A percentile compares a stretch with the other conserved stretches of the same genome.
phyloP scores from a whole-genome alignment of 1,140 invertebrate species.

The Probaryconus sp. region DNA sequence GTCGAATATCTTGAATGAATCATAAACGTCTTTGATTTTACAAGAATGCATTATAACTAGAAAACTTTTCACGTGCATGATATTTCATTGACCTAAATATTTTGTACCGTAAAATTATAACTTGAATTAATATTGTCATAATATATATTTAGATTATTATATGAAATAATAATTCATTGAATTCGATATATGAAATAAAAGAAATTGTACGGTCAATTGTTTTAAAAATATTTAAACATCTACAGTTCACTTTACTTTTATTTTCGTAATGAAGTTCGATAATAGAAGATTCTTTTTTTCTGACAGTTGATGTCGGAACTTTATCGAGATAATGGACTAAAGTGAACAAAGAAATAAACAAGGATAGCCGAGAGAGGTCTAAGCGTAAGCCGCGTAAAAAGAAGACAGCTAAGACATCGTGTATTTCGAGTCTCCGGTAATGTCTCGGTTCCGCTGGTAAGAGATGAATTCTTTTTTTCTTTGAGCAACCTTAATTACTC shows the following conservation, averaged over 20 bases:
- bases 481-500: slow-evolving; percentile 41
- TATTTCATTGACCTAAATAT: too few species aligned
- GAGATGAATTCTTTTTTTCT: slow-evolving; percentile 40
- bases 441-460: slow-evolving; percentile 22
- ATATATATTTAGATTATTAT: too few species aligned
- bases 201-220: too few species aligned
- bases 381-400: slow-evolving; percentile 26
- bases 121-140: too few species aligned
- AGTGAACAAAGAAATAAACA: slow-evolving; percentile 43
- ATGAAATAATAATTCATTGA: too few species aligned
- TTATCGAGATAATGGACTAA: slow-evolving; percentile 46
- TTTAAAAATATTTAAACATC: too few species aligned
- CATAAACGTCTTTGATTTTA: slow-evolving; percentile 2
- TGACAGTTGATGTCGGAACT: slow-evolving; percentile 34
- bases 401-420: slow-evolving; percentile 33
- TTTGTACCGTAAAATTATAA: too few species aligned
- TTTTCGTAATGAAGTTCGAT: slow-evolving; percentile 27
- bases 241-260: too few species aligned
- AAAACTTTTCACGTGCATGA: too few species aligned
- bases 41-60: slow-evolving; percentile 5
- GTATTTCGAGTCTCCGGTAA: slow-evolving; percentile 24
- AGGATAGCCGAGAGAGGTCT: slow-evolving; percentile 3
- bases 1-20: slow-evolving; percentile 10
- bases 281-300: slow-evolving; percentile 13
- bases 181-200: too few species aligned